Percentiles rank a stretch among this genome's conserved stretches.
phyloP scores from a whole-genome alignment of 1,140 invertebrate genomes.

The Drosophila erecta region DNA sequence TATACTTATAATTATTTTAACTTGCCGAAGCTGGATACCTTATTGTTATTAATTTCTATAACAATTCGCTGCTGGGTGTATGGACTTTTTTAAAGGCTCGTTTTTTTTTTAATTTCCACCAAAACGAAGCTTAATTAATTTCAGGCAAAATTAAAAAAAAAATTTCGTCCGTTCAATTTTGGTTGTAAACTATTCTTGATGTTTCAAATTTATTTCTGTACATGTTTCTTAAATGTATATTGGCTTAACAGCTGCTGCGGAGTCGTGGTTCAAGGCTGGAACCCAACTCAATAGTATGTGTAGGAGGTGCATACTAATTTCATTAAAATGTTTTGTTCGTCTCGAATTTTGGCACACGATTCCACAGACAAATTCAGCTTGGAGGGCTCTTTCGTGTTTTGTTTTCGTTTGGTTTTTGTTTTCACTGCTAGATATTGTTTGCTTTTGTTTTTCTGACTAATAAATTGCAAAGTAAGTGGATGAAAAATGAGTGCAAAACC shows the following conservation, averaged over 20 bases:
- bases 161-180: too few species aligned
- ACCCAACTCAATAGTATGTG: slow-evolving; percentile 12
- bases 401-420: not conserved
- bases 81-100: too few species aligned
- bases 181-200: not conserved
- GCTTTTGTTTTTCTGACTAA: slow-evolving; percentile 1
- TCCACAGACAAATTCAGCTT: not conserved
- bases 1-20: too few species aligned
- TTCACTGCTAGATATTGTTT: not conserved
- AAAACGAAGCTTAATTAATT: too few species aligned
- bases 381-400: not conserved
- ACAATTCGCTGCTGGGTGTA: too few species aligned
- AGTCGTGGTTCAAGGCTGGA: slow-evolving; percentile 59
- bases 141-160: too few species aligned
- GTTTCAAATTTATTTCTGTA: not conserved
- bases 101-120: too few species aligned
- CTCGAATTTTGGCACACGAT: slow-evolving; percentile 44
- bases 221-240: slow-evolving; percentile 1
- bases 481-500: not conserved
- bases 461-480: not conserved
- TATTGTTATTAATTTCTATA: too few species aligned
- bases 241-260: slow-evolving; percentile 43
- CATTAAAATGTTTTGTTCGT: slow-evolving; percentile 55
- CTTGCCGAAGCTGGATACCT: too few species aligned
- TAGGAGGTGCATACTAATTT: slow-evolving; percentile 61